Percentiles rank a stretch among this genome's conserved stretches.
Conservation (phyloP, 2,888 invertebrate genomes). For the Latheticus oryzae region DNA sequence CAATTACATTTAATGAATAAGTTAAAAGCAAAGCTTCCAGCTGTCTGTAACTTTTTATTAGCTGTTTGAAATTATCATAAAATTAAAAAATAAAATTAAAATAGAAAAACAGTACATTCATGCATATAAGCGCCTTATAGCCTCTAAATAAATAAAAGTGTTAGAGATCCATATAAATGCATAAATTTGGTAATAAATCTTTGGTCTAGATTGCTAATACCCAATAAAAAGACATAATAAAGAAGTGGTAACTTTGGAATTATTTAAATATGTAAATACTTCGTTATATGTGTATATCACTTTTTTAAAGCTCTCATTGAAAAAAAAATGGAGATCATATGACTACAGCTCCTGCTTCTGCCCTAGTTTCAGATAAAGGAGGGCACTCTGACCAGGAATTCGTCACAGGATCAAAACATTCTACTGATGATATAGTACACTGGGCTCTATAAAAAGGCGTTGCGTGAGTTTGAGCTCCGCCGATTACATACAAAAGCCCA, state of each 20-base stretch:
- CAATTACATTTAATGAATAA: slow-evolving; percentile 27
- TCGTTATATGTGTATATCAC: slow-evolving; percentile 32
- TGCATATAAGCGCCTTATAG: too few species aligned
- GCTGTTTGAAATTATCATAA: too few species aligned
- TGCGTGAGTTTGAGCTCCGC: slow-evolving; percentile 85
- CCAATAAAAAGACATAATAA: background rate
- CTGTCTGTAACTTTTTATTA: too few species aligned
- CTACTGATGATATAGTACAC: slow-evolving; percentile 84
- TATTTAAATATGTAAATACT: too few species aligned
- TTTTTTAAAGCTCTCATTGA: slow-evolving; percentile 18
- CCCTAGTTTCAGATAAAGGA: slow-evolving; percentile 83
- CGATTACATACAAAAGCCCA: slow-evolving; percentile 84
- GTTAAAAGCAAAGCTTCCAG: slow-evolving; percentile 37
- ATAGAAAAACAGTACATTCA: too few species aligned
- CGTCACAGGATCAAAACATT: slow-evolving; percentile 84
- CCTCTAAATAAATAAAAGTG: slow-evolving; percentile 14
- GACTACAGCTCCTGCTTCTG: slow-evolving; percentile 88
- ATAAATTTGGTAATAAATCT: slow-evolving; percentile 31
- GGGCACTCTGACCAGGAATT: slow-evolving; percentile 84
- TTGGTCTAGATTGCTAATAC: slow-evolving; percentile 19
- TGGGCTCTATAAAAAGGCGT: slow-evolving; percentile 87
- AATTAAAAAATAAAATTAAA: too few species aligned
- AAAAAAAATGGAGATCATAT: slow-evolving; percentile 67
- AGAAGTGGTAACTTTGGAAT: too few species aligned
- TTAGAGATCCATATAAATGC: slow-evolving; percentile 22